These are phyloP conservation scores for Garrulus glandarius DNA, from an alignment of 2,797 vertebrate genomes.

Conservation along the genomic window DNA sequence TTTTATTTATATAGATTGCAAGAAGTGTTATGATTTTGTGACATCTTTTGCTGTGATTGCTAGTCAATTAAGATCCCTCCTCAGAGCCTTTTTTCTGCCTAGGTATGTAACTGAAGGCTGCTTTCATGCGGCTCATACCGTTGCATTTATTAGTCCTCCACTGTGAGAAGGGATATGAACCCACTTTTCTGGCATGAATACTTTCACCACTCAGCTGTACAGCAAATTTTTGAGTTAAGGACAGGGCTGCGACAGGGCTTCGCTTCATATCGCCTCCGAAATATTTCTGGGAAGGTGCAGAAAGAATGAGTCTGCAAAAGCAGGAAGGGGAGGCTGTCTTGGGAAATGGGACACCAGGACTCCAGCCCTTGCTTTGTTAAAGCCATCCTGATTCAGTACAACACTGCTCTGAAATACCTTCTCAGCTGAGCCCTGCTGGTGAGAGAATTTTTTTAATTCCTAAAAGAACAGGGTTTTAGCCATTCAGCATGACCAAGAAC, in stretches of 20 bases:
- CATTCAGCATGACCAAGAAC: neutral
- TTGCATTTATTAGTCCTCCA: neutral
- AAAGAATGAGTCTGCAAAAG: neutral
- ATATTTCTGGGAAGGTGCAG: neutral
- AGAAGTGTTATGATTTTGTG: neutral
- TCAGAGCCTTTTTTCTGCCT: neutral
- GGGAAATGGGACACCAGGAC: neutral
- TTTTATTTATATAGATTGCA: neutral
- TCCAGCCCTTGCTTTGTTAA: neutral
- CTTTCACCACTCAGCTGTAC: neutral
- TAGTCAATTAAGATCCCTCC: neutral
- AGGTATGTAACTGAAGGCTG: neutral
- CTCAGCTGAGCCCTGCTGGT: neutral
- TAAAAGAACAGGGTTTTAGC: neutral
- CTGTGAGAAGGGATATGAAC: neutral
- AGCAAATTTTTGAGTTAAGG: neutral
- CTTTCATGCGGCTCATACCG: neutral
- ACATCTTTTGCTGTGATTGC: neutral
- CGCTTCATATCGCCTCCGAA: rapidly evolving
- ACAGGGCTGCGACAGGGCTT: neutral
- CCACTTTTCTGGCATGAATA: neutral
- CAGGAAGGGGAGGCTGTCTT: neutral
- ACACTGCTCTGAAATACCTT: neutral
- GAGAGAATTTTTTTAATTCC: neutral
- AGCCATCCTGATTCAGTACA: neutral